Conservation (phyloP, 2,113 vertebrate genomes). For the Hemicordylus capensis region DNA sequence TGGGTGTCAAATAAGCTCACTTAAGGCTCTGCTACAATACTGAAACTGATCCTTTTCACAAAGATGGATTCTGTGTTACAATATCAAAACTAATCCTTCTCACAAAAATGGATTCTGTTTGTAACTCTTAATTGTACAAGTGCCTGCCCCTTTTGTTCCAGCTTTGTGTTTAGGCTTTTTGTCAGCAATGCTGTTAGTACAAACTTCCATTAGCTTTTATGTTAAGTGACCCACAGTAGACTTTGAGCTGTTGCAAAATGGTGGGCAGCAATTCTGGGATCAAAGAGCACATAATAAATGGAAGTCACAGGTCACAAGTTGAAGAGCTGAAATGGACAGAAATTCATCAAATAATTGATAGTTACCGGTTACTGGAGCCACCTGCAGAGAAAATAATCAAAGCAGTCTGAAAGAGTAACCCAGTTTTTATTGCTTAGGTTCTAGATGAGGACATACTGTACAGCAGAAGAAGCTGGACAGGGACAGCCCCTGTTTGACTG, state of each 20-base stretch:
- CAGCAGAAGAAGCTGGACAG: too few relatives aligned
- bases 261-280: neutral
- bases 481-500: too few relatives aligned
- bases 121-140: neutral
- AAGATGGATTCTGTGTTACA: neutral
- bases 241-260: neutral
- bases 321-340: conserved; percentile 1
- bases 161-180: neutral
- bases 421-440: neutral
- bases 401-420: neutral
- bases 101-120: neutral
- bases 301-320: neutral
- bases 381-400: neutral
- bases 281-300: conserved; percentile 12
- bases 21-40: neutral
- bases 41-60: neutral
- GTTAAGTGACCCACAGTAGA: conserved; percentile 20
- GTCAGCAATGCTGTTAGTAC: neutral
- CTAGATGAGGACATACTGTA: conserved; percentile 18
- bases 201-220: neutral
- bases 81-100: neutral
- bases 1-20: neutral
- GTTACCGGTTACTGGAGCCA: conserved; percentile 19
- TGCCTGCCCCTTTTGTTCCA: neutral
- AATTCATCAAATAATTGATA: conserved; percentile 27